Evolutionary conservation across 2,113 vertebrate genomes (phyloP).

Genomic region (Gymnobelideus leadbeateri): DNA sequence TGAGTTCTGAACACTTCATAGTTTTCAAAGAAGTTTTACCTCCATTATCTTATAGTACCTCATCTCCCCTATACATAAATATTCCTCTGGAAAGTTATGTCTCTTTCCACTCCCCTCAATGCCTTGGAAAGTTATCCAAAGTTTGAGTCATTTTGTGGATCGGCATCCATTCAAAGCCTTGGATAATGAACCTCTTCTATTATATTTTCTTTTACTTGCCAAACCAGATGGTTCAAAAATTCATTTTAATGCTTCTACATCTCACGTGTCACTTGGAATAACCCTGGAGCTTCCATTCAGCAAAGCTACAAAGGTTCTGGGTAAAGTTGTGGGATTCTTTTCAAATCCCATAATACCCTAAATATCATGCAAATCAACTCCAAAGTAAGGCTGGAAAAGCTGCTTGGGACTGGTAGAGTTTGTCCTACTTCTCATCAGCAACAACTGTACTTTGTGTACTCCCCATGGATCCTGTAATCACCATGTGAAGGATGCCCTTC

Average conservation of each 20-base stretch:
- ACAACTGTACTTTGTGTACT: neutral
- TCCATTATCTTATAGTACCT: neutral
- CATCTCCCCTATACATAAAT: neutral
- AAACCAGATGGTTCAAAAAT: neutral
- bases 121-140: neutral
- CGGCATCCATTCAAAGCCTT: neutral
- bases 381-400: neutral
- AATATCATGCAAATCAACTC: neutral
- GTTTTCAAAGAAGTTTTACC: neutral
- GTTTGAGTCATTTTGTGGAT: neutral
- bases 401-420: neutral
- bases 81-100: neutral
- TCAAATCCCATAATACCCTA: neutral
- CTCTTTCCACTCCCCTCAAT: neutral
- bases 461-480: neutral
- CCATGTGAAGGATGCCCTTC: neutral
- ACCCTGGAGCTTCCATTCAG: neutral
- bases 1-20: neutral
- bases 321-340: neutral
- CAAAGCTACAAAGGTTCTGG: neutral
- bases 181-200: neutral
- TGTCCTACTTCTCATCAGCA: neutral
- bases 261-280: neutral
- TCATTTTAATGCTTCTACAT: neutral
- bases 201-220: neutral